These are phyloP conservation scores for Lagopus muta DNA, from an alignment of 2,113 vertebrate species.

Conservation along the genomic window DNA sequence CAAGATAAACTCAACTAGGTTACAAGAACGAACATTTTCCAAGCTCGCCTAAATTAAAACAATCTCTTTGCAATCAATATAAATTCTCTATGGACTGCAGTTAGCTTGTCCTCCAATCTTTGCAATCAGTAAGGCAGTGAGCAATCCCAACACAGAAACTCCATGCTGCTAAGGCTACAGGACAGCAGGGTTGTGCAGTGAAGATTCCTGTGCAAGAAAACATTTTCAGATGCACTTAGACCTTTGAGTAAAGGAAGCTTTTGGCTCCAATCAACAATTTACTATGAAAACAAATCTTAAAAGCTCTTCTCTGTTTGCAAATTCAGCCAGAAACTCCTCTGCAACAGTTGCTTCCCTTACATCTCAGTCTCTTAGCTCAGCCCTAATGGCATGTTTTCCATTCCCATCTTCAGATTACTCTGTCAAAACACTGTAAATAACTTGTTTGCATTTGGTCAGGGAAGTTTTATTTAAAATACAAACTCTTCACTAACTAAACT, in stretches of 20 bases:
- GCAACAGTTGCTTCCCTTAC: constrained; percentile 40
- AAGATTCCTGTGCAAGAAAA: neutral
- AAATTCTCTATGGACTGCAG: neutral
- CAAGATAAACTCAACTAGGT: constrained; percentile 30
- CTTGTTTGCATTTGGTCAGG: constrained; percentile 17
- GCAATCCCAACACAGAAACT: constrained; percentile 14
- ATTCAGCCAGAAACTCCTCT: constrained; percentile 43
- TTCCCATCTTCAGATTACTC: neutral
- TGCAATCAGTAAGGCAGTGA: neutral
- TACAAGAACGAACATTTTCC: constrained; percentile 34
- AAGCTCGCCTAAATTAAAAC: constrained; percentile 11
- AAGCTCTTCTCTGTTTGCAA: constrained; percentile 20
- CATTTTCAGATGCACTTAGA: constrained; percentile 38
- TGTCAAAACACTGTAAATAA: constrained; percentile 73
- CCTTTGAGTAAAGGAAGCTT: constrained; percentile 9
- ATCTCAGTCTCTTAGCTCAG: constrained; percentile 57
- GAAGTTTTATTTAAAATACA: neutral
- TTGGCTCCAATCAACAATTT: constrained; percentile 2
- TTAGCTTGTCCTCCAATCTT: neutral
- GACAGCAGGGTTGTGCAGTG: neutral
- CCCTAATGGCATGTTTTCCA: constrained; percentile 61
- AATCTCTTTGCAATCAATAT: neutral
- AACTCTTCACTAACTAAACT: neutral
- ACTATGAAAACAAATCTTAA: constrained; percentile 44
- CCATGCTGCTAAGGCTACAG: neutral